Conservation (phyloP, 2,888 invertebrate species). For the Eupithecia dodoneata region DNA sequence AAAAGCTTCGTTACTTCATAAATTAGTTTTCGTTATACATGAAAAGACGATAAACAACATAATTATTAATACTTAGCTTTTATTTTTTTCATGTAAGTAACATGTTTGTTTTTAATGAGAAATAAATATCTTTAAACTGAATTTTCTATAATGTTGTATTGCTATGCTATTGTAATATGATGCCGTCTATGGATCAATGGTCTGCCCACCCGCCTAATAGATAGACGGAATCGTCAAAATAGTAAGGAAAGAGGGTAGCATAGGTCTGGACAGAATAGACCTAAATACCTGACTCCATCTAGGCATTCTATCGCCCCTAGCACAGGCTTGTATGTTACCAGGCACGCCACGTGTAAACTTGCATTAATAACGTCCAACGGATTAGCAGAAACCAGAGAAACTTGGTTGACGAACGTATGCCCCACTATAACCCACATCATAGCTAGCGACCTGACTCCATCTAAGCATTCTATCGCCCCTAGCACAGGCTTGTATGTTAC, state of each 20-base stretch:
- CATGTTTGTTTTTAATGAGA: too few relatives aligned
- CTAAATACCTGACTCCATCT: constrained; percentile 67
- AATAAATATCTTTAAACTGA: too few relatives aligned
- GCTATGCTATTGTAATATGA: too few relatives aligned
- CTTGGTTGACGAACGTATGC: constrained; percentile 60
- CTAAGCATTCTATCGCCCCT: constrained; percentile 71
- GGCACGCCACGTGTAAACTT: constrained; percentile 34
- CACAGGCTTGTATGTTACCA: constrained; percentile 57
- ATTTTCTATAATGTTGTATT: too few relatives aligned
- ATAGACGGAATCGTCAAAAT: background rate
- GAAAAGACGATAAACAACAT: too few relatives aligned
- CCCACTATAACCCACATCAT: constrained; percentile 80
- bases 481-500: constrained; percentile 60
- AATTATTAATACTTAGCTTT: too few relatives aligned
- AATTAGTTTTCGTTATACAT: too few relatives aligned
- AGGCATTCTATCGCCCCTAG: constrained; percentile 71
- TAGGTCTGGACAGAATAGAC: too few relatives aligned
- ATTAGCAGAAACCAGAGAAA: constrained; percentile 51
- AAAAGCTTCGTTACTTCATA: too few relatives aligned
- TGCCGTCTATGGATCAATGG: background rate
- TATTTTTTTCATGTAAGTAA: too few relatives aligned
- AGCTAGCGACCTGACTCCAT: constrained; percentile 75
- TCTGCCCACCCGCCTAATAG: background rate
- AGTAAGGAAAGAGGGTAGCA: background rate
- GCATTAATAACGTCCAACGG: constrained; percentile 54